A percentile compares a stretch with the other conserved stretches of the same genome.
Conservation (phyloP, 2,113 vertebrate genomes). For the Sapayoa aenigma region DNA sequence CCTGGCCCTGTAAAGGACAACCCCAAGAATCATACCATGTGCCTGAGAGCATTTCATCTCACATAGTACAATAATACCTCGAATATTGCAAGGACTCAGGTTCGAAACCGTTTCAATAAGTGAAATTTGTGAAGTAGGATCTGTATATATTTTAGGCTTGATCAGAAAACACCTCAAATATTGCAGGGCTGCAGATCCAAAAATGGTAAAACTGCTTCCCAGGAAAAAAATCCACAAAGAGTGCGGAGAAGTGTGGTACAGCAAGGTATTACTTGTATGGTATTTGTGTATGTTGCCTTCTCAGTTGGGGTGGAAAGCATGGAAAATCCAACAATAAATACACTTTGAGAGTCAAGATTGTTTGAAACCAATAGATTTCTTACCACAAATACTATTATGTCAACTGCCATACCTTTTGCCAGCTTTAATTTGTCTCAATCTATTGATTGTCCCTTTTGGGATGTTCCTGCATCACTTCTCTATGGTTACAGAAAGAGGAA, state of each 20-base stretch:
- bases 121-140: too few species aligned
- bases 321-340: neutral
- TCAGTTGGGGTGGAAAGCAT: neutral
- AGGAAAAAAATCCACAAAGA: too few species aligned
- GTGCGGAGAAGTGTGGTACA: too few species aligned
- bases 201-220: too few species aligned
- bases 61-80: too few species aligned
- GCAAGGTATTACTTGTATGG: too few species aligned
- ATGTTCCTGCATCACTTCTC: neutral
- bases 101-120: too few species aligned
- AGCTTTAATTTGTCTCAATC: conserved; percentile 20
- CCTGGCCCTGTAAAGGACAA: neutral
- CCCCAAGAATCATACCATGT: neutral
- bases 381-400: neutral
- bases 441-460: neutral
- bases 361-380: neutral
- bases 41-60: neutral
- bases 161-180: too few species aligned
- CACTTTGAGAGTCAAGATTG: neutral
- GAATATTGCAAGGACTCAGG: too few species aligned
- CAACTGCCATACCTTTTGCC: neutral
- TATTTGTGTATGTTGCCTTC: neutral
- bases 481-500: neutral
- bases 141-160: too few species aligned
- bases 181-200: too few species aligned